These are phyloP conservation scores for Falco novaeseelandiae DNA, from an alignment of 2,797 vertebrate genomes.

Conservation along the genomic window DNA sequence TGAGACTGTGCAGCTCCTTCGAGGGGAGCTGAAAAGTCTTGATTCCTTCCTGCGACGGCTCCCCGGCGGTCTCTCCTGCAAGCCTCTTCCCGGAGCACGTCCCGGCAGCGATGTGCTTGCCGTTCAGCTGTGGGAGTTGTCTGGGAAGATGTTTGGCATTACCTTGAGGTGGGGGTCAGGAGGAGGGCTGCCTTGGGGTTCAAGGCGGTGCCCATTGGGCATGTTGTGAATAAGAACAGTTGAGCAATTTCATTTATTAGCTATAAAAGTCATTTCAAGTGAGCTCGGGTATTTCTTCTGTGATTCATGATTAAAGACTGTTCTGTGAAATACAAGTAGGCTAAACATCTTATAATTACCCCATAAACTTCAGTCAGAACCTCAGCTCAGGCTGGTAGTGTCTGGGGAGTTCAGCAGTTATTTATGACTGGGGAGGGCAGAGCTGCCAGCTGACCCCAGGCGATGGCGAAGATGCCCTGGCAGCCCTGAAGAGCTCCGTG, in stretches of 20 bases:
- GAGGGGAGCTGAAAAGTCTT: background rate
- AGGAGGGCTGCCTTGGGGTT: background rate
- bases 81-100: background rate
- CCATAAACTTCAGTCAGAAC: background rate
- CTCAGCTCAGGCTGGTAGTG: background rate
- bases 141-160: background rate
- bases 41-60: background rate
- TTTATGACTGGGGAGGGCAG: background rate
- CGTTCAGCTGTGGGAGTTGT: background rate
- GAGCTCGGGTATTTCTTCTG: background rate
- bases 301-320: background rate
- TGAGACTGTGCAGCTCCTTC: background rate
- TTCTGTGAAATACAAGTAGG: background rate
- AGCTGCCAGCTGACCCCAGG: background rate
- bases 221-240: background rate
- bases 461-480: background rate
- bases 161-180: background rate
- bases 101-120: rapidly evolving
- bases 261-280: background rate
- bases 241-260: constrained; percentile 25
- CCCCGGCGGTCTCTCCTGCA: rapidly evolving
- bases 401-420: background rate
- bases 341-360: background rate
- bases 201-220: background rate
- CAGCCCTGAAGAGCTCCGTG: background rate